Conservation (phyloP, 2,797 vertebrate genomes). For the Ambastaia sidthimunki region DNA sequence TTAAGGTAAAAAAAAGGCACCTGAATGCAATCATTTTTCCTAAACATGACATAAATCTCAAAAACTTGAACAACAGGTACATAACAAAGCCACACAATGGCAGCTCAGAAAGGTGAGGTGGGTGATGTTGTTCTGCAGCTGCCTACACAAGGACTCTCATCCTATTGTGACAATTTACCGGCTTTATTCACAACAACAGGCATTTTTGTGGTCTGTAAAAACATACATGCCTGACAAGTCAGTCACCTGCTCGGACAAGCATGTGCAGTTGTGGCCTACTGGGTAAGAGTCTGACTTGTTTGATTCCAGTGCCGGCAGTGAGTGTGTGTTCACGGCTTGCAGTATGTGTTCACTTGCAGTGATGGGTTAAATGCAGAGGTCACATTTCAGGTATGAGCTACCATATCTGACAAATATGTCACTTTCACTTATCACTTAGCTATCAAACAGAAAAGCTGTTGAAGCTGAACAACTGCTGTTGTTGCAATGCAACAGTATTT, state of each 20-base stretch:
- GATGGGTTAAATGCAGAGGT: too few species aligned
- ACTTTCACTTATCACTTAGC: background rate
- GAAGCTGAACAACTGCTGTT: too few species aligned
- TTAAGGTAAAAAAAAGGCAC: slow-evolving; percentile 12
- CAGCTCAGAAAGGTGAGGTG: background rate
- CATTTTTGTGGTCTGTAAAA: slow-evolving; percentile 10
- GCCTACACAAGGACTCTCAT: slow-evolving; percentile 3
- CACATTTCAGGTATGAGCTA: too few species aligned
- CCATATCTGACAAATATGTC: too few species aligned
- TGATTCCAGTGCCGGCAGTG: background rate
- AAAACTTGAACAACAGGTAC: slow-evolving; percentile 43
- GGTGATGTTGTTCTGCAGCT: background rate
- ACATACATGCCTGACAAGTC: slow-evolving; percentile 11
- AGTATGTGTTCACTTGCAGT: too few species aligned
- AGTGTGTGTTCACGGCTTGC: too few species aligned
- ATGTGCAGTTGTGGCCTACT: background rate
- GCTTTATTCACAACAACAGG: slow-evolving; percentile 4
- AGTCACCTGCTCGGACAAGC: background rate
- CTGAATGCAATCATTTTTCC: background rate
- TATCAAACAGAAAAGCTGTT: background rate
- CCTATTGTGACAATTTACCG: slow-evolving; percentile 7
- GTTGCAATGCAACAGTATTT: background rate
- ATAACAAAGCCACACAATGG: slow-evolving; percentile 23
- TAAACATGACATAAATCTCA: slow-evolving; percentile 13
- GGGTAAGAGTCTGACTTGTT: background rate